Percentiles rank a stretch among this genome's conserved stretches.
These are phyloP conservation scores for Aphelenchoides avenae DNA, from an alignment of 1,140 invertebrate genomes.

Conservation along the genomic window DNA sequence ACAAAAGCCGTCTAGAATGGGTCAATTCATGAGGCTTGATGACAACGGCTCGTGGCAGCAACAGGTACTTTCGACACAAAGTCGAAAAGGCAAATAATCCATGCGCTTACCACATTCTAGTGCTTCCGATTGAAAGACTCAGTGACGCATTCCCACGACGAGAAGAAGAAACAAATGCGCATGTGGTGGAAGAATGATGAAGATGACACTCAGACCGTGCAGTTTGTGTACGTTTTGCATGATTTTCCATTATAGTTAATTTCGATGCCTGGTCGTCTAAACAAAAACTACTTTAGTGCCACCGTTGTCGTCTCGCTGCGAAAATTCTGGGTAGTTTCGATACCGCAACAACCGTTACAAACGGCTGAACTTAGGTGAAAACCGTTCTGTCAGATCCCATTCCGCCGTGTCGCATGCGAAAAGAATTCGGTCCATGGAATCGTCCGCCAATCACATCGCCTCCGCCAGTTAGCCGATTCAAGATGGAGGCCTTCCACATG, in stretches of 20 bases:
- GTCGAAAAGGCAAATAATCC: not conserved
- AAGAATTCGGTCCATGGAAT: constrained; percentile 31
- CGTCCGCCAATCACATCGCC: constrained; percentile 35
- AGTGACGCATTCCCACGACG: constrained; percentile 55
- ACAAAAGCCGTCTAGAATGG: constrained; percentile 44
- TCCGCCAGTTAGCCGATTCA: constrained; percentile 51
- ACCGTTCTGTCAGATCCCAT: constrained; percentile 31
- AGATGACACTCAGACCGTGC: constrained; percentile 41
- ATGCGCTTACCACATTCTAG: not conserved
- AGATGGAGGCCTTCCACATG: constrained; percentile 53
- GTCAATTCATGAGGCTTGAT: constrained; percentile 52
- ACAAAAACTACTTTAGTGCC: constrained; percentile 39
- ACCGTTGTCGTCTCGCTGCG: constrained; percentile 53
- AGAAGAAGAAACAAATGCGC: constrained; percentile 47
- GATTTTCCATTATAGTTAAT: not conserved
- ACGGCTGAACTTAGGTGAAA: constrained; percentile 32
- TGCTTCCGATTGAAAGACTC: constrained; percentile 52
- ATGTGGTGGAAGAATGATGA: constrained; percentile 56
- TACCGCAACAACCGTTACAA: no score
- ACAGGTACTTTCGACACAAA: constrained; percentile 42
- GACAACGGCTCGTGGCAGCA: constrained; percentile 58
- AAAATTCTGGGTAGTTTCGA: constrained; percentile 56
- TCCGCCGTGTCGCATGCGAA: constrained; percentile 30
- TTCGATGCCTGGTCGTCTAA: not conserved
- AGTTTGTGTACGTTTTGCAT: constrained; percentile 46